Percentiles rank a stretch among this genome's conserved stretches.
phyloP scores from a whole-genome alignment of 2,113 vertebrate genomes.

The Rhea pennata region DNA sequence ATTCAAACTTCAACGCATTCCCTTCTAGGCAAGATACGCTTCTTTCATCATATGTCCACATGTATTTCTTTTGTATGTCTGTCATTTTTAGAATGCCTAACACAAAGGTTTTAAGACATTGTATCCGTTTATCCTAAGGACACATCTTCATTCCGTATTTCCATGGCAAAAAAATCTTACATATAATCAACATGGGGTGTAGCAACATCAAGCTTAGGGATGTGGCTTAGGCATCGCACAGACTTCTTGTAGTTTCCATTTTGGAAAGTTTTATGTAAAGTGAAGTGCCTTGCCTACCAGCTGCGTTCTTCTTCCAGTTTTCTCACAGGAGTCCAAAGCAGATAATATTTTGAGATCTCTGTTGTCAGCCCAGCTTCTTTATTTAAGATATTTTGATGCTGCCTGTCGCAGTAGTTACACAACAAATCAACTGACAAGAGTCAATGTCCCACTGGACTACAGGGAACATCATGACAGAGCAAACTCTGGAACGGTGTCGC shows the following conservation, averaged over 20 bases:
- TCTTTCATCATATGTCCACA: neutral
- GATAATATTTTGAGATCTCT: constrained; percentile 4
- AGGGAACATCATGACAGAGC: neutral
- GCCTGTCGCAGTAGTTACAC: neutral
- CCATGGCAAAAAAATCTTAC: neutral
- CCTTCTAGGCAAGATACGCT: accelerated
- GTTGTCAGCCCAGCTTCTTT: neutral
- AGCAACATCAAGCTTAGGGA: neutral
- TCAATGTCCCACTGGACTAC: neutral
- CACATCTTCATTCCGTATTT: neutral
- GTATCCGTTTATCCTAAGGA: neutral
- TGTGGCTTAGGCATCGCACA: neutral
- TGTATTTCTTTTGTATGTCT: neutral
- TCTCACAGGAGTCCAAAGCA: neutral
- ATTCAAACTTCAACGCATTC: accelerated
- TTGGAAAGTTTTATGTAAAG: neutral
- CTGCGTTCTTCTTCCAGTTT: neutral
- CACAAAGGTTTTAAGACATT: neutral
- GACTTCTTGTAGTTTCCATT: neutral
- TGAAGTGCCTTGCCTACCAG: neutral
- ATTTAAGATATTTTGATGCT: neutral
- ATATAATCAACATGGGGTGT: accelerated
- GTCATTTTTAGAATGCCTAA: neutral
- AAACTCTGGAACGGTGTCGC: neutral
- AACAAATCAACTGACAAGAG: neutral